Percentiles rank a stretch among this genome's conserved stretches.
phyloP scores from a whole-genome alignment of 2,797 vertebrate species.

The Galago senegalensis region DNA sequence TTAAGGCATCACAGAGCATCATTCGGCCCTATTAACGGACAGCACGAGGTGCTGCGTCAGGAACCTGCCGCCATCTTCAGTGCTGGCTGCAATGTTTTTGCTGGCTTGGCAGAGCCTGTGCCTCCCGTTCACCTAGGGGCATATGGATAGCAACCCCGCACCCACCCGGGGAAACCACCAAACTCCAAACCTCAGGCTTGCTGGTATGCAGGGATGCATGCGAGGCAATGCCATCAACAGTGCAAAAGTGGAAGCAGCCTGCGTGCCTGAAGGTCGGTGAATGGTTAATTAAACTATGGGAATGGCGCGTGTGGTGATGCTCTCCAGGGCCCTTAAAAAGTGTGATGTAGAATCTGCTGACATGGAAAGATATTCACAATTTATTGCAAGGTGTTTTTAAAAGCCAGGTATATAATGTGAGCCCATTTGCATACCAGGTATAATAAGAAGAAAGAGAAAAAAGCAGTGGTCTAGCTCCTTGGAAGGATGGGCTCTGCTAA shows the following conservation, averaged over 20 bases:
- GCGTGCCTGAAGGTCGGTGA: not conserved
- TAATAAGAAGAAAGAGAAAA: not conserved
- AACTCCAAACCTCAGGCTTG: not conserved
- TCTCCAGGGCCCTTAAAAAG: not conserved
- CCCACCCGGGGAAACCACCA: not conserved
- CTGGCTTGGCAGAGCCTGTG: slow-evolving; percentile 53
- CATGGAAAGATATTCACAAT: not conserved
- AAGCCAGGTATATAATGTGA: not conserved
- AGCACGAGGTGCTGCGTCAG: slow-evolving; percentile 72
- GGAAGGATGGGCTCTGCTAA: not conserved
- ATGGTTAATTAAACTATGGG: not conserved
- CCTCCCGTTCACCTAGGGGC: slow-evolving; percentile 32
- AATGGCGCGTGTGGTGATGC: fast-evolving
- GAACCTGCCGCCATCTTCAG: slow-evolving; percentile 64
- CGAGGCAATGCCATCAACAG: not conserved
- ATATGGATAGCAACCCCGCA: not conserved
- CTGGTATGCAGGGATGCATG: not conserved
- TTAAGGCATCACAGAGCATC: slow-evolving; percentile 70
- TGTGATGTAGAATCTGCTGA: not conserved
- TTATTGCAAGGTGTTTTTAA: not conserved
- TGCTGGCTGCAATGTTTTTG: slow-evolving; percentile 41
- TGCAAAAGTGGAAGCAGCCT: not conserved
- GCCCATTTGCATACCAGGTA: not conserved
- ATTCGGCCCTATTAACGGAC: slow-evolving; percentile 78
- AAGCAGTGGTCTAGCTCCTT: not conserved